Evolutionary conservation across 2,797 vertebrate species (phyloP).

Genomic region (Lemur catta): DNA sequence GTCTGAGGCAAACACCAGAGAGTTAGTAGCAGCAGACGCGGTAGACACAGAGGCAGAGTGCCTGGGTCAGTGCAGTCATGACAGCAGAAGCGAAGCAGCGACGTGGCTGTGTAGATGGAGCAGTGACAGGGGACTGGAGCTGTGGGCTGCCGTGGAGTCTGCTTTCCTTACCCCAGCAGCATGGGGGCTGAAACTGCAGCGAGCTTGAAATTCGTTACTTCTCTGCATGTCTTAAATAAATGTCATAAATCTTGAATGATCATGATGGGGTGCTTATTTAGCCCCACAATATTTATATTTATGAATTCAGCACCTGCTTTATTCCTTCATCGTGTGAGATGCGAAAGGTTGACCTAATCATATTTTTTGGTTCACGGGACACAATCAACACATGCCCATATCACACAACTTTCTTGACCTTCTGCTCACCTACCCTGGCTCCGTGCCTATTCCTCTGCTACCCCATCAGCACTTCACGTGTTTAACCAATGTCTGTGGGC

Average conservation of each 20-base stretch:
- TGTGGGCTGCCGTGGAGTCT: rapidly evolving
- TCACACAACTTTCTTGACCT: neutral
- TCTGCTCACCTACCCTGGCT: neutral
- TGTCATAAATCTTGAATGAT: neutral
- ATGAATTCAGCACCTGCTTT: neutral
- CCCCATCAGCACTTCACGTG: neutral
- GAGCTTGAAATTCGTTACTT: neutral
- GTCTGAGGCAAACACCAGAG: neutral
- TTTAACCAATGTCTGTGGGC: neutral
- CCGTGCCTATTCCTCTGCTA: neutral
- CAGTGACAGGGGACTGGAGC: neutral
- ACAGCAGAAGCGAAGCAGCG: neutral
- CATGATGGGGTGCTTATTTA: neutral
- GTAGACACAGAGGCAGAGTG: neutral
- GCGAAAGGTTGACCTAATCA: neutral
- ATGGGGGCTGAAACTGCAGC: neutral
- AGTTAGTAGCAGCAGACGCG: neutral
- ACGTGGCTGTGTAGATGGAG: neutral
- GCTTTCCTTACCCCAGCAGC: neutral
- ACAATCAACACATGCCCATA: neutral
- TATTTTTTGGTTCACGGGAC: neutral
- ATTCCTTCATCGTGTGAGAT: neutral
- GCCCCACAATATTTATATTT: neutral
- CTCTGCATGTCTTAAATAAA: neutral
- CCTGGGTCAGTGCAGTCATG: neutral